A percentile compares a stretch with the other conserved stretches of the same genome.
These are phyloP conservation scores for Penaeus japonicus DNA, from an alignment of 1,140 invertebrate species.

Conservation along the genomic window DNA sequence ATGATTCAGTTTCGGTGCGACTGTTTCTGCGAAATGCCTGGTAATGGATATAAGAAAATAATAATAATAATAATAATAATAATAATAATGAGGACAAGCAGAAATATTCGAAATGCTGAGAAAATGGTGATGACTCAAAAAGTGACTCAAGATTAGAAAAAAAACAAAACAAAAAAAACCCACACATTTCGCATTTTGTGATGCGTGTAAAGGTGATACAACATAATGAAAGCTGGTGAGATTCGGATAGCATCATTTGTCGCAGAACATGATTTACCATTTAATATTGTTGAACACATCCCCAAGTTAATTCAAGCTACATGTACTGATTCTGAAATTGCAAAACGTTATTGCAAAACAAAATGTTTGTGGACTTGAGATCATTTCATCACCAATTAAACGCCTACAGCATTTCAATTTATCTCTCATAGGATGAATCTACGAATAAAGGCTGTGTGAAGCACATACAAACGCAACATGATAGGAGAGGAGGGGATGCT, in stretches of 20 bases:
- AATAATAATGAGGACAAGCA: neutral
- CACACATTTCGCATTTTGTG: neutral
- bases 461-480: too few relatives aligned
- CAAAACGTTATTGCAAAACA: neutral
- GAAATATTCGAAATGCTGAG: neutral
- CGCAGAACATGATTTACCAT: neutral
- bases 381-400: neutral
- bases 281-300: conserved; percentile 20
- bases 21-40: too few relatives aligned
- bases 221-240: neutral
- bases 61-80: too few relatives aligned
- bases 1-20: too few relatives aligned
- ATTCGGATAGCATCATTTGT: conserved; percentile 4
- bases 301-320: neutral
- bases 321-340: conserved; percentile 23
- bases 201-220: neutral
- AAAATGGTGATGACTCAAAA: neutral
- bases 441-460: too few relatives aligned
- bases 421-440: too few relatives aligned
- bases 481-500: too few relatives aligned
- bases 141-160: neutral
- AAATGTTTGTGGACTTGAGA: neutral
- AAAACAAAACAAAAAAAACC: too few relatives aligned
- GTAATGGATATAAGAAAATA: too few relatives aligned
- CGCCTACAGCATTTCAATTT: too few relatives aligned